These are phyloP conservation scores for Tokudaia tokunoshimensis DNA, from an alignment of 2,797 vertebrate species.

Conservation along the genomic window DNA sequence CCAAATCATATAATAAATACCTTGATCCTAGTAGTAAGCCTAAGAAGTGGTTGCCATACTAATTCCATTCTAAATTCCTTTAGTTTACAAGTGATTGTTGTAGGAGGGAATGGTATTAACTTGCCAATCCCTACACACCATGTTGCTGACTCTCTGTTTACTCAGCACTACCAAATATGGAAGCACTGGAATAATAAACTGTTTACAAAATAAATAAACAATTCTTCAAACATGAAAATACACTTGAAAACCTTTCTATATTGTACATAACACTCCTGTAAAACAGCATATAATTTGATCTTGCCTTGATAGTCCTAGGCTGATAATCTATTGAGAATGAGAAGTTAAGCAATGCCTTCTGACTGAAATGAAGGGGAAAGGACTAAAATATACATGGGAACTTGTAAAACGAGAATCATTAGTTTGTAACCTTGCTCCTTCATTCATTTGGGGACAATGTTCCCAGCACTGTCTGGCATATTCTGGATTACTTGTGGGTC, in stretches of 20 bases:
- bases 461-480: neutral
- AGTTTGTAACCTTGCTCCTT: neutral
- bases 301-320: neutral
- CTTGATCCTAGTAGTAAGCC: neutral
- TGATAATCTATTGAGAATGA: neutral
- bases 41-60: neutral
- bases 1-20: neutral
- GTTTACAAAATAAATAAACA: conserved; percentile 38
- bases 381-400: neutral
- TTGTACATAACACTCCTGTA: neutral
- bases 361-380: neutral
- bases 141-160: neutral
- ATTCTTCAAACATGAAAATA: conserved; percentile 35
- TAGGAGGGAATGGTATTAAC: neutral
- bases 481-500: neutral
- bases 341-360: neutral
- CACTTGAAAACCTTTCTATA: conserved; percentile 17
- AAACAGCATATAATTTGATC: neutral
- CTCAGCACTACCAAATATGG: neutral
- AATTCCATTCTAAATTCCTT: neutral
- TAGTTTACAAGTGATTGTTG: neutral
- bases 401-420: neutral
- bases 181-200: neutral
- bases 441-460: neutral
- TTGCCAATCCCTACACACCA: neutral